A percentile compares a stretch with the other conserved stretches of the same genome.
Evolutionary conservation across 2,797 vertebrate species (phyloP).

Genomic region (Oreortyx pictus): DNA sequence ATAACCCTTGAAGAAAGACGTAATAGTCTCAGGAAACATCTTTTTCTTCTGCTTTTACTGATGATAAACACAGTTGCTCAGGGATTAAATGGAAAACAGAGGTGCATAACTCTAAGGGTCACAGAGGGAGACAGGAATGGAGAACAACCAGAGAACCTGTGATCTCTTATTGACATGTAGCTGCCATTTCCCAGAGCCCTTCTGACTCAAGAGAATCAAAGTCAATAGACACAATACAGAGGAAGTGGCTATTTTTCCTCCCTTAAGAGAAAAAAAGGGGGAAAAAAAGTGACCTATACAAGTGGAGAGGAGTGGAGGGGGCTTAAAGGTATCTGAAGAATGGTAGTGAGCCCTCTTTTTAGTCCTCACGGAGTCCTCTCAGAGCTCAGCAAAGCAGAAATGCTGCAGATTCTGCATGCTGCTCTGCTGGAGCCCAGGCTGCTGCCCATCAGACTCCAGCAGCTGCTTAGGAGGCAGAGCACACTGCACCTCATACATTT

Average conservation of each 20-base stretch:
- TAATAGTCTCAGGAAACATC: neutral
- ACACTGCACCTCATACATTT: neutral
- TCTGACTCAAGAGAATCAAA: neutral
- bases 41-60: neutral
- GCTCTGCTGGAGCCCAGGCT: conserved; percentile 31
- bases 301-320: fast-evolving
- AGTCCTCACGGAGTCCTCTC: neutral
- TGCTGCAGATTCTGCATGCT: neutral
- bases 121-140: neutral
- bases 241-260: neutral
- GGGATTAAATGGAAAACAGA: neutral
- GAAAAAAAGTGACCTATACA: neutral
- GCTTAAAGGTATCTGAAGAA: neutral
- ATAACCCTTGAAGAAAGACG: neutral
- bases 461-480: conserved; percentile 33
- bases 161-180: neutral
- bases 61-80: neutral
- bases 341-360: neutral
- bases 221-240: neutral
- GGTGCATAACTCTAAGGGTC: neutral
- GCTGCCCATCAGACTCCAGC: neutral
- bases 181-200: neutral
- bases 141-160: neutral
- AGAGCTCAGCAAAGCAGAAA: conserved; percentile 6
- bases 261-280: neutral